Evolutionary conservation across 1,140 invertebrate species (phyloP), one percentile per base, ranked within the genome.

Genomic region (Acromyrmex charruanus): DNA sequence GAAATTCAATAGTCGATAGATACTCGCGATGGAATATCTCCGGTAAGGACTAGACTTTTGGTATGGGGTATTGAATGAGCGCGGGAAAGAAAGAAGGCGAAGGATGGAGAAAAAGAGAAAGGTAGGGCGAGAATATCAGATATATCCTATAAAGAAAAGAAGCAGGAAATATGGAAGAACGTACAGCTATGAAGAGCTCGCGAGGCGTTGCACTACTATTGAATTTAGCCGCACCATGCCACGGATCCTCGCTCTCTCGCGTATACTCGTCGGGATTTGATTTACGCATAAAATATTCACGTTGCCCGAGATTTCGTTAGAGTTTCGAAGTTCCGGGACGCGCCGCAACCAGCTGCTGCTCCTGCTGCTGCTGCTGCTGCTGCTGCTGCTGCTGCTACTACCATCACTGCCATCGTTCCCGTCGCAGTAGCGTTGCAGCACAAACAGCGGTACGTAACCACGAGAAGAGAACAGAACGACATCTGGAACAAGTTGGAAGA

Each of bases 281-380:
- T 93, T 93, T 92, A 92, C 90, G 93, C 91, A 93, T 94, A 92
- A 93, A 93, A 93, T 94, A 93, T 94, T 93, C 92, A 93, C 87
- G 85, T 91, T 90, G 87, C 85, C 87, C 87, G 77, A 91, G 90
- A 93, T 93, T 94, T 93, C 90, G 92, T 94, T 93, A 92, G 87
- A 93, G 91, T 93, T 93, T 87, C 88, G 55, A 87, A 93, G 91
- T 92, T 92, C 74, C 86, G 65, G 86, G 88, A 86, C 72, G 86
- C 86, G 77, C 81, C 61, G 85, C 74, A 68, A 77, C 77, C 55
- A 61, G 84, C 85, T 75, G 75, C 88, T 77, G 58, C 61, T n/a
- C 5, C 55, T 25, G 16, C 49, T 14, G 21, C n/a, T 58, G n/a
- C 71, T n/a, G 9, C 39, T n/a, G 9, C 55, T 25, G 16, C 49